phyloP scores from a whole-genome alignment of 2,888 invertebrate species.

The Suillia variegata region DNA sequence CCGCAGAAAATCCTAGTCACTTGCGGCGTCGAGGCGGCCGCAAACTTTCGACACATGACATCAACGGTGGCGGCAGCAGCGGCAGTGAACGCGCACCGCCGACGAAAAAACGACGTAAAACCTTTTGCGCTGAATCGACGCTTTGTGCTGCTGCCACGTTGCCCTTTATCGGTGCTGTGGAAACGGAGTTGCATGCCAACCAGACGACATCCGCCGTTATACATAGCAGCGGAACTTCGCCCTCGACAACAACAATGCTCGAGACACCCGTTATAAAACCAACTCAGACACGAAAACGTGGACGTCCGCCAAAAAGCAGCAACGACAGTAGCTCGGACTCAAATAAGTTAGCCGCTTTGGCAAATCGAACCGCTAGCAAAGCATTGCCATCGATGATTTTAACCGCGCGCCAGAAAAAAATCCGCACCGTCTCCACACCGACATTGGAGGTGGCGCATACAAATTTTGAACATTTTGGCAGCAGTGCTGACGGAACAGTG shows the following conservation, averaged over 20 bases:
- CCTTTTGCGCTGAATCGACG: constrained; percentile 13
- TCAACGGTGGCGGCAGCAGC: background rate
- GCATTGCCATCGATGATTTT: too few species aligned
- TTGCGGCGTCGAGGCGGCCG: constrained; percentile 15
- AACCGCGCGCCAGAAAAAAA: too few species aligned
- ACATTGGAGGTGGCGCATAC: constrained; percentile 17
- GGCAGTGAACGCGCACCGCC: background rate
- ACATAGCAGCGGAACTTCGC: constrained; percentile 18
- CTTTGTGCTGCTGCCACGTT: too few species aligned
- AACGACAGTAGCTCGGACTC: background rate
- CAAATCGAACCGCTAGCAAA: too few species aligned
- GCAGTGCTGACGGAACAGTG: too few species aligned
- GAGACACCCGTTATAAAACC: background rate
- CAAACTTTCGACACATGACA: constrained; percentile 14
- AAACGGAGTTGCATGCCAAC: background rate
- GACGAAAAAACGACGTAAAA: constrained; percentile 19
- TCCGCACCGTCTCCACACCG: constrained; percentile 10
- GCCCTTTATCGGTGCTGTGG: background rate
- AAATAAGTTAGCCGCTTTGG: too few species aligned
- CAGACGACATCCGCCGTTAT: background rate
- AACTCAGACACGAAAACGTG: constrained; percentile 1
- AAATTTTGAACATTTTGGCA: too few species aligned
- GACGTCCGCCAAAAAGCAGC: constrained; percentile 1
- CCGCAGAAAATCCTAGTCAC: constrained; percentile 8
- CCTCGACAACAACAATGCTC: constrained; percentile 19